Conservation (phyloP, 1,140 invertebrate genomes). For the Chironomus tepperi region DNA sequence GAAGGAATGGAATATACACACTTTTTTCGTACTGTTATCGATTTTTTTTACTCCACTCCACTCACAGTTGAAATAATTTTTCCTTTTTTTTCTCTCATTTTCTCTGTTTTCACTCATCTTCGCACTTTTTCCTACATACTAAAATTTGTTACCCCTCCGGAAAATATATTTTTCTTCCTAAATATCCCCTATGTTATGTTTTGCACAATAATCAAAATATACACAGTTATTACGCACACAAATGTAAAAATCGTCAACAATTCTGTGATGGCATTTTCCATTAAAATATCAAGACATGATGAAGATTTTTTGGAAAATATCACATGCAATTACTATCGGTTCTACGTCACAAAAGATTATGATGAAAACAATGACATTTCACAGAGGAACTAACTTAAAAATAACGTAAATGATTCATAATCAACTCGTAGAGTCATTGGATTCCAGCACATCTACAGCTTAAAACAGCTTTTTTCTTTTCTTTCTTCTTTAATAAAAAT, state of each 20-base stretch:
- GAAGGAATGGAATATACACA: not conserved
- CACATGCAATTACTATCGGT: too few relatives aligned
- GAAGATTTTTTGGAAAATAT: too few relatives aligned
- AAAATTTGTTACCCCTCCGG: not conserved
- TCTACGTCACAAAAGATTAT: too few relatives aligned
- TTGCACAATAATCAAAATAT: not conserved
- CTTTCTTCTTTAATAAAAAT: too few relatives aligned
- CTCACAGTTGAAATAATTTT: not conserved
- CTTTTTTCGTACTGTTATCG: constrained; percentile 3
- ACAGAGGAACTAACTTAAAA: too few relatives aligned
- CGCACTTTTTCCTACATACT: not conserved
- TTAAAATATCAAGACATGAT: not conserved
- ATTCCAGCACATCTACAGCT: too few relatives aligned
- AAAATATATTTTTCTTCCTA: not conserved
- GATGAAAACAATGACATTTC: too few relatives aligned
- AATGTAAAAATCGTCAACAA: not conserved
- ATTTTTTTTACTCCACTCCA: constrained; percentile 11
- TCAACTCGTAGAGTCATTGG: too few relatives aligned
- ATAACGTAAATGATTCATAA: too few relatives aligned
- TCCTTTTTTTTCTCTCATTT: not conserved
- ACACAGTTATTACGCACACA: not conserved
- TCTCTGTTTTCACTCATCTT: constrained; percentile 10
- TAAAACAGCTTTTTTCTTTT: too few relatives aligned
- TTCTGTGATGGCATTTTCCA: constrained; percentile 21
- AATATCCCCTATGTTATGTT: not conserved